Conservation (phyloP, 2,888 invertebrate genomes). For the Phymatocera aterrima region DNA sequence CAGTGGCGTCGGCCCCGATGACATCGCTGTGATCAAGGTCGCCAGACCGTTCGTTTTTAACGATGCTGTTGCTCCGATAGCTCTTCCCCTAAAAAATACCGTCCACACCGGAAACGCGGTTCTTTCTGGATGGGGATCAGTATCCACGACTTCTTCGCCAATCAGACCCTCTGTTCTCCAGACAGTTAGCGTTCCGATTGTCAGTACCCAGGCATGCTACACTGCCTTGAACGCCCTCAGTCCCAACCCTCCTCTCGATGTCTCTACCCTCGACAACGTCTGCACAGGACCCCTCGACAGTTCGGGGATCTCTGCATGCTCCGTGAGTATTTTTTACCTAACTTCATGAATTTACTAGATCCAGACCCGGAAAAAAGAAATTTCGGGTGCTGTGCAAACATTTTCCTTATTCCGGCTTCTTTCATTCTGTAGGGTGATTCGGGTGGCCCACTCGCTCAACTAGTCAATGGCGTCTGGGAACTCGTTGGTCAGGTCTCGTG, state of each 20-base stretch:
- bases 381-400: background rate
- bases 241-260: slow-evolving; percentile 58
- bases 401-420: no score
- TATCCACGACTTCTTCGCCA: slow-evolving; percentile 54
- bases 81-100: slow-evolving; percentile 64
- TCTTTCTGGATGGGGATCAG: slow-evolving; percentile 76
- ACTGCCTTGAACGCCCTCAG: slow-evolving; percentile 54
- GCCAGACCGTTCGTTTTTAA: slow-evolving; percentile 63
- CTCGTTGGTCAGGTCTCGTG: slow-evolving; percentile 79
- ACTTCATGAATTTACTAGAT: no score
- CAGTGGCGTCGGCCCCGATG: slow-evolving; percentile 73
- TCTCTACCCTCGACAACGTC: slow-evolving; percentile 55
- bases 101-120: slow-evolving; percentile 64
- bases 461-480: slow-evolving; percentile 80
- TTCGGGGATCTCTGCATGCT: slow-evolving; percentile 57
- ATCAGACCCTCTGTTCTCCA: slow-evolving; percentile 66
- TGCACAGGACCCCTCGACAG: slow-evolving; percentile 62
- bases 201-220: slow-evolving; percentile 61
- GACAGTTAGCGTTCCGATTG: slow-evolving; percentile 61
- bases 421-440: slow-evolving; percentile 76
- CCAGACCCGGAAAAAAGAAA: no score
- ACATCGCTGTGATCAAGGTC: slow-evolving; percentile 76
- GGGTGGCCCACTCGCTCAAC: slow-evolving; percentile 76
- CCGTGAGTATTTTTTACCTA: slow-evolving; percentile 51
- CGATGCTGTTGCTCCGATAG: slow-evolving; percentile 68